Evolutionary conservation across 2,888 invertebrate genomes (phyloP).

Genomic region (Bombylius discolor): DNA sequence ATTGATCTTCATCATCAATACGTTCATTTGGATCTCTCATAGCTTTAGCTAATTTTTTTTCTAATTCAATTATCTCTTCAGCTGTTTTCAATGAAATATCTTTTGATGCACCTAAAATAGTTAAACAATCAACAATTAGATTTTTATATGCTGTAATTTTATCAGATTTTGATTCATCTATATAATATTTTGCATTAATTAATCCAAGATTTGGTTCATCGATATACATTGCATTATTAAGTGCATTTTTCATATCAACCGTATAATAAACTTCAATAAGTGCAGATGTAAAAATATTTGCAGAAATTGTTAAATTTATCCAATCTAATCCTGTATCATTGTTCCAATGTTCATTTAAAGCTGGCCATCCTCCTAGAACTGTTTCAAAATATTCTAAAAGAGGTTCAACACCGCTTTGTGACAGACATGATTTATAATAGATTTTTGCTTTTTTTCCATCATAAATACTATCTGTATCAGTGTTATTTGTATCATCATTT

Average conservation of each 20-base stretch:
- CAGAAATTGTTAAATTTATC: too few species aligned
- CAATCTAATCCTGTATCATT: too few species aligned
- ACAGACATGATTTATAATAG: background rate
- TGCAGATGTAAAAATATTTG: background rate
- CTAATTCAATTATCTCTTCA: conserved; percentile 8
- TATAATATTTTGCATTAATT: background rate
- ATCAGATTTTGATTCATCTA: background rate
- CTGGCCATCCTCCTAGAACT: background rate
- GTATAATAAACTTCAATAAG: background rate
- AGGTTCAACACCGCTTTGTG: background rate
- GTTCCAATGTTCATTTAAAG: background rate
- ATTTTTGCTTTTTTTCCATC: background rate
- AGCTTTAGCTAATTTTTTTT: conserved; percentile 9
- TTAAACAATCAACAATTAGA: background rate
- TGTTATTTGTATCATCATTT: background rate
- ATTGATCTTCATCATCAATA: conserved; percentile 2
- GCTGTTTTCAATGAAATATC: background rate
- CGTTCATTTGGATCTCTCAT: conserved; percentile 3
- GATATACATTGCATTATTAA: background rate
- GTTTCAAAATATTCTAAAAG: background rate
- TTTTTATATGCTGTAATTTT: background rate
- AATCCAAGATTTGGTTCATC: background rate
- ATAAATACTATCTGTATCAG: background rate
- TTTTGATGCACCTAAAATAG: conserved; percentile 3
- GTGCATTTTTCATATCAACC: background rate